Base-by-base conservation (phyloP, 1,140 invertebrate genomes). In the Pseudomyrmex flavicornis region DNA sequence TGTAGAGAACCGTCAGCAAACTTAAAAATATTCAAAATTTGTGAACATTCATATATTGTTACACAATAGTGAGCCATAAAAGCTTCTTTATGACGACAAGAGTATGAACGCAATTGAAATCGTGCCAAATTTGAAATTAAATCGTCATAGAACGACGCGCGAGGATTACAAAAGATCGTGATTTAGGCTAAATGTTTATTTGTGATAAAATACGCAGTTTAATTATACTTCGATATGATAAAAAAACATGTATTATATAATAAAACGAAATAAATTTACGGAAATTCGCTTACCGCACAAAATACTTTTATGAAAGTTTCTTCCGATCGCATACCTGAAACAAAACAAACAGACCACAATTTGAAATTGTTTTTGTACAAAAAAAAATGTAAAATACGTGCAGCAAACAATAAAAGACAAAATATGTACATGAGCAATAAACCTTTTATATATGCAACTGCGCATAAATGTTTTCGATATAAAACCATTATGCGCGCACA, bases 41-140 rank as follows among this genome's bases (percentile, higher is more conserved):
- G 46, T 46, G 44, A 44, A 66, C 70, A 65, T 85, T 73, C 79
- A 82, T 82, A 85, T 54, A 48, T 63, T 70, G 62, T 72, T 48
- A 58, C 77, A 80, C 46, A 73, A 73, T 82, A 85, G 66, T 73
- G 68, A 85, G 68, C 13, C 68, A 58, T 50, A 63, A 73, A 73
- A 35, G 50, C 52, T 44, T 61, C 12, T 46, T 65, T 35, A 46
- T 61, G 52, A 15, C n/a, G 17, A 2, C 2, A 48, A 13, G 2
- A 5, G 65, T 20, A 17, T 17, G 17, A 63, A 20, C 20, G 79
- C 68, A 54, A 85, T 82, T 85, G 83, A 85, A 85, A 73, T 65
- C 44, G 79, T 85, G 79, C 77, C 83, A 85, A 82, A 74, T 85
- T 68, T 26, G 61, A 85, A 85, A 85, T 82, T 85, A 85, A 85